A percentile compares a stretch with the other conserved stretches of the same genome.
These are phyloP conservation scores for Plectropomus leopardus DNA, from an alignment of 2,113 vertebrate species.

Conservation along the genomic window DNA sequence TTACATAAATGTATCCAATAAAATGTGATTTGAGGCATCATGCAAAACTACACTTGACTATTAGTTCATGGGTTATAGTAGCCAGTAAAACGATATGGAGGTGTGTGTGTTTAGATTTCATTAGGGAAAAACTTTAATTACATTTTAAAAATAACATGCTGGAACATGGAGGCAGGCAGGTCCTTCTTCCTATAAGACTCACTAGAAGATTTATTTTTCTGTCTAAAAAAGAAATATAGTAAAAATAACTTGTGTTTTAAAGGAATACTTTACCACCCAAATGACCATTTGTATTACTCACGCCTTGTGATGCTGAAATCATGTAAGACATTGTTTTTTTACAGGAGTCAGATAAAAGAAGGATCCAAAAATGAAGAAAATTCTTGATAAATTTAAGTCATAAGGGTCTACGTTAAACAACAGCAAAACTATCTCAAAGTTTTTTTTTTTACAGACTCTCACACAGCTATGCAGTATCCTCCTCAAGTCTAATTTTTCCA, in stretches of 20 bases:
- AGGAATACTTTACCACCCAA: too few relatives aligned
- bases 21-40: neutral
- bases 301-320: too few relatives aligned
- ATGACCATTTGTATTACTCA: too few relatives aligned
- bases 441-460: too few relatives aligned
- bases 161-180: neutral
- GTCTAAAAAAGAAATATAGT: neutral
- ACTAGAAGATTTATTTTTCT: neutral
- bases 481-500: too few relatives aligned
- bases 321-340: too few relatives aligned
- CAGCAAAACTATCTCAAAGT: too few relatives aligned
- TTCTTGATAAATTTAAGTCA: too few relatives aligned
- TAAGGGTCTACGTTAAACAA: too few relatives aligned
- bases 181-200: neutral
- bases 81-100: neutral
- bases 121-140: neutral
- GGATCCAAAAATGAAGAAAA: too few relatives aligned
- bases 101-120: neutral
- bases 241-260: neutral
- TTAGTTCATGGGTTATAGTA: neutral
- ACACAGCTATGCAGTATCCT: too few relatives aligned
- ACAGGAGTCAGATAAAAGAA: too few relatives aligned
- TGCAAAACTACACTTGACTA: neutral
- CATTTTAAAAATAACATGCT: neutral
- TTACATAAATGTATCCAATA: neutral